Percentiles rank a stretch among this genome's conserved stretches.
phyloP scores from a whole-genome alignment of 1,140 invertebrate genomes.

The Ganaspis sp. region DNA sequence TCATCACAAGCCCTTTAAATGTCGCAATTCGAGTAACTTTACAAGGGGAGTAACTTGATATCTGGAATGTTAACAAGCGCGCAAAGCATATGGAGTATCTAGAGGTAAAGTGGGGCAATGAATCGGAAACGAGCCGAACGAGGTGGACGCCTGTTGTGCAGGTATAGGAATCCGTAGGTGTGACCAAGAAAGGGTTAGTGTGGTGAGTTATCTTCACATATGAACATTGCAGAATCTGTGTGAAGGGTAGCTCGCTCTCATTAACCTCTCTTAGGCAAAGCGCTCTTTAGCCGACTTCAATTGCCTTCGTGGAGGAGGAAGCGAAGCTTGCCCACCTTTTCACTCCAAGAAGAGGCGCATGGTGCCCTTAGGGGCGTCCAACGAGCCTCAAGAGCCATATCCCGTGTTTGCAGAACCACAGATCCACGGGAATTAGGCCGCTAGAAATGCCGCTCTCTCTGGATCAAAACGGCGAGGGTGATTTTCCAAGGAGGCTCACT shows the following conservation, averaged over 20 bases:
- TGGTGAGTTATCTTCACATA: conserved; percentile 4
- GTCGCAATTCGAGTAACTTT: neutral
- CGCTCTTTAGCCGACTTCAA: conserved; percentile 55
- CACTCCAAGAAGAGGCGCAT: conserved; percentile 39
- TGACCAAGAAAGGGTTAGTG: neutral
- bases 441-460: conserved; percentile 39
- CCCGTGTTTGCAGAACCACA: conserved; percentile 54
- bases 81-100: conserved; percentile 20
- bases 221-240: conserved; percentile 5
- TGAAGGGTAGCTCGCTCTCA: conserved; percentile 49
- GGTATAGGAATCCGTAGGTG: neutral
- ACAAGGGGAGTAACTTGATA: conserved; percentile 34
- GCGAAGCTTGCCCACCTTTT: conserved; percentile 49
- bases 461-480: conserved; percentile 24
- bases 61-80: conserved; percentile 30
- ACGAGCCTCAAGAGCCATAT: conserved; percentile 41
- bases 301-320: conserved; percentile 54
- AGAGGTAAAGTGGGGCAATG: conserved; percentile 30
- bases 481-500: conserved; percentile 2
- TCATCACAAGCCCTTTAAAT: neutral
- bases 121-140: conserved; percentile 28
- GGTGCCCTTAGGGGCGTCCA: conserved; percentile 36
- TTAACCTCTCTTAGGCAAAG: conserved; percentile 57
- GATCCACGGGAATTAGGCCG: conserved; percentile 56
- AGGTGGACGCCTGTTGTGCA: conserved; percentile 23